Percentiles rank a stretch among this genome's conserved stretches.
Conservation (phyloP, 2,797 vertebrate genomes). For the Phalanger gymnotis region DNA sequence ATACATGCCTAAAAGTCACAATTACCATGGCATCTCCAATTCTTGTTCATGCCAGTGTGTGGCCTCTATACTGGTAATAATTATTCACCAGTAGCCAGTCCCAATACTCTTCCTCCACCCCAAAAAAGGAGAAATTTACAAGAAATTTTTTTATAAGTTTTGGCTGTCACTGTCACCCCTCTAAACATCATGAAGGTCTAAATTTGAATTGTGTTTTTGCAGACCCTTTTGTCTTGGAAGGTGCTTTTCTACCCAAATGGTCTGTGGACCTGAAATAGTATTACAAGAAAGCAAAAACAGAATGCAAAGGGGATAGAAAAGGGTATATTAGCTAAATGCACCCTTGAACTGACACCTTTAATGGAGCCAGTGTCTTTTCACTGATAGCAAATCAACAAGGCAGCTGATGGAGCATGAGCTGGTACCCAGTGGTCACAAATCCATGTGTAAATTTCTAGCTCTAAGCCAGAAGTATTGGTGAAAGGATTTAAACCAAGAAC, state of each 20-base stretch:
- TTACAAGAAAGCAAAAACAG: background rate
- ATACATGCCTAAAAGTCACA: background rate
- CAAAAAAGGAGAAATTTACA: conserved; percentile 58
- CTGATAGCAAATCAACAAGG: conserved; percentile 57
- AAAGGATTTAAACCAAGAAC: conserved; percentile 60
- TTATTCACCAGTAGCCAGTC: conserved; percentile 36
- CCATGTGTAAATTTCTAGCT: conserved; percentile 32
- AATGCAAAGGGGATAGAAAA: background rate
- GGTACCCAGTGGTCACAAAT: background rate
- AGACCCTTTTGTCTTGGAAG: background rate
- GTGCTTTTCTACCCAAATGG: background rate
- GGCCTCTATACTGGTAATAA: background rate
- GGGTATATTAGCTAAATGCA: conserved; percentile 47
- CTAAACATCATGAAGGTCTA: conserved; percentile 36
- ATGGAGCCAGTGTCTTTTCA: conserved; percentile 36
- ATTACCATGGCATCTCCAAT: background rate
- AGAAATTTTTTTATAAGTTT: conserved; percentile 65
- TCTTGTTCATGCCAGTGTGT: background rate
- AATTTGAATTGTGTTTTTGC: conserved; percentile 29
- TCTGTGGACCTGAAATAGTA: conserved; percentile 16
- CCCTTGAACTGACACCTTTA: background rate
- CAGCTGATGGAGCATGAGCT: conserved; percentile 49
- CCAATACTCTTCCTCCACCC: conserved; percentile 42
- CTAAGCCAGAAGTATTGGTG: conserved; percentile 54
- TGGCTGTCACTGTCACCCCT: conserved; percentile 43